These are phyloP conservation scores for Trinectes maculatus DNA, from an alignment of 2,113 vertebrate species.

Conservation along the genomic window DNA sequence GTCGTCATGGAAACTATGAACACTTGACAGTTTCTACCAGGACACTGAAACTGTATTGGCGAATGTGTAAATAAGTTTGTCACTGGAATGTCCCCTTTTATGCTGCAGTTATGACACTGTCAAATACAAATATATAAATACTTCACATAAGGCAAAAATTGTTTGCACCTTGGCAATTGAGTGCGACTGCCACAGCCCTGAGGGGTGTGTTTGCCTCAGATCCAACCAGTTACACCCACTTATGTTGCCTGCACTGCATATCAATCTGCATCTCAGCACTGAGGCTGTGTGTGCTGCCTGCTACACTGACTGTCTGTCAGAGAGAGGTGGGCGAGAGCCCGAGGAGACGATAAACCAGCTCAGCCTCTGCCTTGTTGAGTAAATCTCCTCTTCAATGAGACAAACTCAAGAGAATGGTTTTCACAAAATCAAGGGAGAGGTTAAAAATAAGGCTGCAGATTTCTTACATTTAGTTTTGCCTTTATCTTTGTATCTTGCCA, in stretches of 20 bases:
- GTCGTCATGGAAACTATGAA: slow-evolving; percentile 4
- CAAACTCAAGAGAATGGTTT: neutral
- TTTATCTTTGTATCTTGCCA: neutral
- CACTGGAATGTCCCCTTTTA: neutral
- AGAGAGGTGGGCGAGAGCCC: slow-evolving; percentile 40
- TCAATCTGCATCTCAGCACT: slow-evolving; percentile 43
- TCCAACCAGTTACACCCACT: slow-evolving; percentile 50
- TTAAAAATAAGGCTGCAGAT: neutral
- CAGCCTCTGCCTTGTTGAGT: slow-evolving; percentile 38
- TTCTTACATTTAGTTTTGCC: neutral
- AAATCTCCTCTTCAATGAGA: slow-evolving; percentile 20
- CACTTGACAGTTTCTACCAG: neutral
- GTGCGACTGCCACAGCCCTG: slow-evolving; percentile 18
- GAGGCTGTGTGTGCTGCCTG: slow-evolving; percentile 24
- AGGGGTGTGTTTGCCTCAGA: slow-evolving; percentile 32
- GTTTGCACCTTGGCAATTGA: slow-evolving; percentile 28
- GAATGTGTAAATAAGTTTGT: neutral
- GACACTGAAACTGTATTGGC: neutral
- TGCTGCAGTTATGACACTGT: slow-evolving; percentile 1
- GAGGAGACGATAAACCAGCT: slow-evolving; percentile 55
- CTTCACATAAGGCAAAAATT: slow-evolving; percentile 1
- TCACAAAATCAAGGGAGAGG: neutral
- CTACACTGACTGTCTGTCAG: slow-evolving; percentile 38
- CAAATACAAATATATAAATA: slow-evolving; percentile 1
- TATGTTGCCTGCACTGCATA: slow-evolving; percentile 26